phyloP scores from a whole-genome alignment of 2,113 vertebrate genomes.

The Thinocorus orbignyianus region DNA sequence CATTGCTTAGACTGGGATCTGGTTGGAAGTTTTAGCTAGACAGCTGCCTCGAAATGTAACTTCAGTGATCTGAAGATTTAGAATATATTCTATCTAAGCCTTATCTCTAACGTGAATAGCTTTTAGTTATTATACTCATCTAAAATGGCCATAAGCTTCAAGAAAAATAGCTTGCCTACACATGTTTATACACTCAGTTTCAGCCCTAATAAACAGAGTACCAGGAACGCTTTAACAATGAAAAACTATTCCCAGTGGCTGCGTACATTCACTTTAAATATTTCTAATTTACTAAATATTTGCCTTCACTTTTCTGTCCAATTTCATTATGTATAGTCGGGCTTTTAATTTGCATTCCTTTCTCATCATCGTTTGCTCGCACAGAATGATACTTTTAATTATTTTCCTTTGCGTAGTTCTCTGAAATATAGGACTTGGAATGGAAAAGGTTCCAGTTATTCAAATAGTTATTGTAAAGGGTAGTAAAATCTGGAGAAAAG shows the following conservation, averaged over 20 bases:
- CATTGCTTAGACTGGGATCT: not conserved
- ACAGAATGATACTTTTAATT: not conserved
- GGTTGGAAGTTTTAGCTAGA: slow-evolving; percentile 39
- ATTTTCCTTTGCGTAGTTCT: slow-evolving; percentile 14
- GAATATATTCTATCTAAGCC: not conserved
- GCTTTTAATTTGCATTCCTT: not conserved
- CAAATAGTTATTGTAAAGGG: slow-evolving; percentile 35
- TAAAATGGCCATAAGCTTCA: not conserved
- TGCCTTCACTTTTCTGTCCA: not conserved
- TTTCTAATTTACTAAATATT: not conserved
- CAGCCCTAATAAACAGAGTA: not conserved
- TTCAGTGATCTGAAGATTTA: not conserved
- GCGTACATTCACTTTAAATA: not conserved
- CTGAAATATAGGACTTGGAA: not conserved
- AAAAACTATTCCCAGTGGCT: not conserved
- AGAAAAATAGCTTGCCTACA: not conserved
- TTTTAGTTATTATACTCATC: not conserved
- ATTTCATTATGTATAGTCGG: not conserved
- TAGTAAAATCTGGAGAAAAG: slow-evolving; percentile 14
- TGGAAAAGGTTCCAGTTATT: not conserved
- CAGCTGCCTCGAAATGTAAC: slow-evolving; percentile 4
- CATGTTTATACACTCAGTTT: not conserved
- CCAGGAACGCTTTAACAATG: not conserved
- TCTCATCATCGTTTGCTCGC: not conserved
- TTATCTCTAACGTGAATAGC: not conserved